Percentiles rank a stretch among this genome's conserved stretches.
Evolutionary conservation across 2,888 invertebrate genomes (phyloP).

Genomic region (Pardosa pseudoannulata): DNA sequence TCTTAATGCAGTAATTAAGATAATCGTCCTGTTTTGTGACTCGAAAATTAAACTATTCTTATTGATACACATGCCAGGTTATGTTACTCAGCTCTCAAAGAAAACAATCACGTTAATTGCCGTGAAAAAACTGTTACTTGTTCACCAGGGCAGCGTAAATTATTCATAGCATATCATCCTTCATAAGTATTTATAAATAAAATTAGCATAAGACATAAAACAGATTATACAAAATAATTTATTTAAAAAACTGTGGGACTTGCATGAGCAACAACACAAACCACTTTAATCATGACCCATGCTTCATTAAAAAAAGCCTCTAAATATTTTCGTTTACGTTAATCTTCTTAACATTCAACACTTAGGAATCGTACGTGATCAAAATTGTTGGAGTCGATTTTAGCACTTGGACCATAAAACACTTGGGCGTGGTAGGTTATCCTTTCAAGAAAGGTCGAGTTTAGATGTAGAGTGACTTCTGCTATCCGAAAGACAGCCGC

Average conservation of each 20-base stretch:
- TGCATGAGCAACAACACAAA: slow-evolving; percentile 18
- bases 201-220: background rate
- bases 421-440: slow-evolving; percentile 71
- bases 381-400: slow-evolving; percentile 65
- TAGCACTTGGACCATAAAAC: slow-evolving; percentile 68
- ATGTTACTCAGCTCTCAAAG: too few species aligned
- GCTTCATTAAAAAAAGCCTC: slow-evolving; percentile 57
- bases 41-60: too few species aligned
- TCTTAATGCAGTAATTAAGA: too few species aligned
- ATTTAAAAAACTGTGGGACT: background rate
- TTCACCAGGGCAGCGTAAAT: background rate
- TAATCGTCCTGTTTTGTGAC: too few species aligned
- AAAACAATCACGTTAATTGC: too few species aligned
- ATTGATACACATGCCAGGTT: too few species aligned
- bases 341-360: slow-evolving; percentile 66
- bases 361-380: slow-evolving; percentile 68
- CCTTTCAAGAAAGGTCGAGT: slow-evolving; percentile 64
- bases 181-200: background rate
- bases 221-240: background rate
- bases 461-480: slow-evolving; percentile 58
- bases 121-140: background rate
- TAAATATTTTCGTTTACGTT: slow-evolving; percentile 66
- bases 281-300: slow-evolving; percentile 60
- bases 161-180: background rate
- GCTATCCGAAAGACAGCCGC: slow-evolving; percentile 42